Percentiles rank a stretch among this genome's conserved stretches.
Evolutionary conservation across 2,113 vertebrate species (phyloP).

Genomic region (Strix aluco): DNA sequence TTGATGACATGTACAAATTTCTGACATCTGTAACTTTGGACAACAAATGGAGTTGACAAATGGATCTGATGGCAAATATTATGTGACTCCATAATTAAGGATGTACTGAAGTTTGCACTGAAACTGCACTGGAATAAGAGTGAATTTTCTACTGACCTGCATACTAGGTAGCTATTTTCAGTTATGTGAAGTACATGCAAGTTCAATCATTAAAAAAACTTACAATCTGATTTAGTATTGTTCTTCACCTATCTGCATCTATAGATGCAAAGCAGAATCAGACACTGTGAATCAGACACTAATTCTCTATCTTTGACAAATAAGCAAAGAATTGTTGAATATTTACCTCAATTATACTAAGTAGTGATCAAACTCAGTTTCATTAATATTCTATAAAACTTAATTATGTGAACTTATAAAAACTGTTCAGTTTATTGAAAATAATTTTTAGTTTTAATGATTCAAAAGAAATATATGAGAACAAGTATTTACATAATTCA

Average conservation of each 20-base stretch:
- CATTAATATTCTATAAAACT: background rate
- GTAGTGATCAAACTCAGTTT: background rate
- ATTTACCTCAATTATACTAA: background rate
- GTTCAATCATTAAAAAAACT: background rate
- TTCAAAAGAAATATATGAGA: background rate
- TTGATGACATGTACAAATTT: conserved; percentile 41
- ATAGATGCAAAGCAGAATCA: background rate
- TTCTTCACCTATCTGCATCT: background rate
- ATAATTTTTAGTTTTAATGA: background rate
- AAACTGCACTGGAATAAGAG: background rate
- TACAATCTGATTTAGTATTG: background rate
- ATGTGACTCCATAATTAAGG: conserved; percentile 55
- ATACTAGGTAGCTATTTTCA: background rate
- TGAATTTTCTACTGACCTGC: conserved; percentile 2
- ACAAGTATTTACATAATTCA: background rate
- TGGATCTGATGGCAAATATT: conserved; percentile 47
- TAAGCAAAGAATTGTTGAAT: background rate
- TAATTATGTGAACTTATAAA: background rate
- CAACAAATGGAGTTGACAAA: conserved; percentile 62
- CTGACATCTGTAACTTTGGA: conserved; percentile 44
- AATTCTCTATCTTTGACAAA: background rate
- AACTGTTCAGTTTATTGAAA: background rate
- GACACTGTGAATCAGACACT: background rate
- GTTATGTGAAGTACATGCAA: background rate
- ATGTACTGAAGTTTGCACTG: conserved; percentile 19